Conservation (phyloP, 2,888 invertebrate genomes). For the Drosophila acutilabella region DNA sequence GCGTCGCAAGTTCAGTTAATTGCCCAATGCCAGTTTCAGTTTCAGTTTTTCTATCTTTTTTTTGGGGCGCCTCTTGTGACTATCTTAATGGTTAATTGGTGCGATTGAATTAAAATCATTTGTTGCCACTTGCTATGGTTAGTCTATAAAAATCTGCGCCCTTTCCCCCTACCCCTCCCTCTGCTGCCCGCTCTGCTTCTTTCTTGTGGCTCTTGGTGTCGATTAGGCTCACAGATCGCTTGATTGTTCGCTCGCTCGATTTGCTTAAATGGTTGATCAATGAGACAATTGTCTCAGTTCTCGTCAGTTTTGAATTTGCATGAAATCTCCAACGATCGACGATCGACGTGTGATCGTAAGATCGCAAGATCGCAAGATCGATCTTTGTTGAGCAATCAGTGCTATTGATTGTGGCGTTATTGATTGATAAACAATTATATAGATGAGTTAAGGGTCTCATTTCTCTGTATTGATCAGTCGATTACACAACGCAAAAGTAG, state of each 20-base stretch:
- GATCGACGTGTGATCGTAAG: conserved; percentile 5
- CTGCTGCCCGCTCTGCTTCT: background rate
- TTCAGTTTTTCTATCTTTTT: conserved; percentile 24
- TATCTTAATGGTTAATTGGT: conserved; percentile 83
- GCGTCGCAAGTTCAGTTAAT: conserved; percentile 10
- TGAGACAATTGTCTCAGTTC: conserved; percentile 72
- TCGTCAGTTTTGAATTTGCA: conserved; percentile 71
- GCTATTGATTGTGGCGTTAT: conserved; percentile 61
- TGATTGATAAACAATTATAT: conserved; percentile 60
- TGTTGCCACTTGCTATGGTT: conserved; percentile 67
- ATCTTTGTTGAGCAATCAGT: conserved; percentile 51
- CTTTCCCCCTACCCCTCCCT: background rate
- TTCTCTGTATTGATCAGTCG: conserved; percentile 24
- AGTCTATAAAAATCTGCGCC: conserved; percentile 12
- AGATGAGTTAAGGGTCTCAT: conserved; percentile 38
- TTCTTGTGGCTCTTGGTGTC: conserved; percentile 52
- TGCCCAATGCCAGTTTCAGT: conserved; percentile 16
- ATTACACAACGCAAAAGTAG: conserved; percentile 48
- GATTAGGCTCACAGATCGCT: conserved; percentile 80
- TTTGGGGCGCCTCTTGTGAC: conserved; percentile 57
- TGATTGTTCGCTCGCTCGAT: conserved; percentile 66
- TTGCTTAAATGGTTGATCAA: conserved; percentile 83
- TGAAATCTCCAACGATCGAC: conserved; percentile 49
- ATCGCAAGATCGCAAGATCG: conserved; percentile 3
- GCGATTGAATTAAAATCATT: conserved; percentile 85